Conservation (phyloP, 2,888 invertebrate species). For the Alentia gelatinosa region DNA sequence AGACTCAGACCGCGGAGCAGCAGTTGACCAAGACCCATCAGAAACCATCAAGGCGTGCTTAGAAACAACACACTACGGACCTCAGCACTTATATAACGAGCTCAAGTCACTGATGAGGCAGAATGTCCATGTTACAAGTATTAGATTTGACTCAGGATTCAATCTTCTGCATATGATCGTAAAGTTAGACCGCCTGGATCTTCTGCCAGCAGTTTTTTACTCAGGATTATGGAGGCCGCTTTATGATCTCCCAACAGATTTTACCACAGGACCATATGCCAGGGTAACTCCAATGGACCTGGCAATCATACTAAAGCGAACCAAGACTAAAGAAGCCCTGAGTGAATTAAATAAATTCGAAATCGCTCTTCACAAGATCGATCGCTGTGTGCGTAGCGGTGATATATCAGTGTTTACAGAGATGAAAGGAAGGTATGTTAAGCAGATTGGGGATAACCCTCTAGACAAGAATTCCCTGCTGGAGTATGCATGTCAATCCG, state of each 20-base stretch:
- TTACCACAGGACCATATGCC: not conserved
- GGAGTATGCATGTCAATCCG: constrained; percentile 29
- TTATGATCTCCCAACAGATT: not conserved
- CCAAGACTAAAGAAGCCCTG: not conserved
- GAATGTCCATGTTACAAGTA: not conserved
- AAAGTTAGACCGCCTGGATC: not conserved
- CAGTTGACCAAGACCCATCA: not conserved
- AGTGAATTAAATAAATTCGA: not conserved
- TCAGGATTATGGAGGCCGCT: not conserved
- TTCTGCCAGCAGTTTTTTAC: not conserved
- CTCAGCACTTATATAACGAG: not conserved
- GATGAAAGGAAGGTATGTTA: not conserved
- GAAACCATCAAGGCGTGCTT: not conserved
- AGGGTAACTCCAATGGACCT: not conserved
- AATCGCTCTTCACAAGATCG: not conserved
- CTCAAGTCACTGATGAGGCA: not conserved
- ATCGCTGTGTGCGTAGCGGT: not conserved
- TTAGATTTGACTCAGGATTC: not conserved
- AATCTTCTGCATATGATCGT: not conserved
- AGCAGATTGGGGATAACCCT: not conserved
- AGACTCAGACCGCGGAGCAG: too few relatives aligned
- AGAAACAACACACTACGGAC: not conserved
- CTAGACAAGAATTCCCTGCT: not conserved
- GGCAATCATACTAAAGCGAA: not conserved
- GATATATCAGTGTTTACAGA: not conserved